A percentile compares a stretch with the other conserved stretches of the same genome.
phyloP scores from a whole-genome alignment of 2,113 vertebrate species.

The Odobenus rosmarus region DNA sequence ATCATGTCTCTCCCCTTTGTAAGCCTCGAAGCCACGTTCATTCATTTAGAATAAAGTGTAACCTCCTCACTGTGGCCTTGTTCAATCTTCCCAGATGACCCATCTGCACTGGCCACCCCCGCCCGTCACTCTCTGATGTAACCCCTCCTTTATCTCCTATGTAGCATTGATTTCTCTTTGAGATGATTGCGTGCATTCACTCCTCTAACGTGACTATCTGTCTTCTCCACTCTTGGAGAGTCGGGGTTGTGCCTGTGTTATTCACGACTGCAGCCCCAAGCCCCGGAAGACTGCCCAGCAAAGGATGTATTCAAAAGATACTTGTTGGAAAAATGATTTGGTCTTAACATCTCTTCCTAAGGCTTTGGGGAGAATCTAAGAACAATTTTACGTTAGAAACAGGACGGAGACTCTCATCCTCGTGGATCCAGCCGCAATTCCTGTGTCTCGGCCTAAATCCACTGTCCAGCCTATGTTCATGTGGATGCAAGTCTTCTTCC shows the following conservation, averaged over 20 bases:
- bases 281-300: accelerated
- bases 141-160: too few species aligned
- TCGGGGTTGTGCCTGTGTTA: neutral
- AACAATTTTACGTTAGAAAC: neutral
- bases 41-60: neutral
- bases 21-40: neutral
- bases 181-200: neutral
- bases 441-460: too few species aligned
- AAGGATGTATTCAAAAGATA: neutral
- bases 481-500: neutral
- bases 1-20: neutral
- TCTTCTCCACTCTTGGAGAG: neutral
- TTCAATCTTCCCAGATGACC: neutral
- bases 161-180: neutral
- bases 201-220: neutral
- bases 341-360: neutral
- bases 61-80: neutral
- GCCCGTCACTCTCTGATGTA: too few species aligned
- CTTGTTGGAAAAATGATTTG: neutral
- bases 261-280: neutral
- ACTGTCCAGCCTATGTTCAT: neutral
- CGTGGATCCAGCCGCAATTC: neutral
- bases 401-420: neutral
- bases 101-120: accelerated
- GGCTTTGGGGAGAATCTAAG: neutral